Evolutionary conservation across 2,113 vertebrate species (phyloP).

Genomic region (Malurus alboscapulatus): DNA sequence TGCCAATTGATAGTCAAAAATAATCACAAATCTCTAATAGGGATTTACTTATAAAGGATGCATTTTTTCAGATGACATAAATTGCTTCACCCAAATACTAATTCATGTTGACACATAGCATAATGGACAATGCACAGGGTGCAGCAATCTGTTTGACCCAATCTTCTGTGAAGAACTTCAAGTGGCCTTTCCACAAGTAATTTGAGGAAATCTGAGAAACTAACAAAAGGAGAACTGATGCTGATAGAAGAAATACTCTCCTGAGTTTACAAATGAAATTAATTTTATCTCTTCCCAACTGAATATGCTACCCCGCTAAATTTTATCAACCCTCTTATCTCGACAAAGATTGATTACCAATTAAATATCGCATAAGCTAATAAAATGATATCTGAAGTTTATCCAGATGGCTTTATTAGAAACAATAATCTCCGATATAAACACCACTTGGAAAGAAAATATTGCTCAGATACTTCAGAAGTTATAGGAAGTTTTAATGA

Average conservation of each 20-base stretch:
- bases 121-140: neutral
- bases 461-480: conserved; percentile 41
- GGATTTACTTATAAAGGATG: neutral
- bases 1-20: neutral
- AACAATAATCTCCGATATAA: conserved; percentile 14
- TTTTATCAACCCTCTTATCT: conserved; percentile 64
- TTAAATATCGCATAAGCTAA: conserved; percentile 50
- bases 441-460: conserved; percentile 22
- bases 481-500: conserved; percentile 17
- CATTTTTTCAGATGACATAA: neutral
- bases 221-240: neutral
- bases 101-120: neutral
- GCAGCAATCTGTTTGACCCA: neutral
- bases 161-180: neutral
- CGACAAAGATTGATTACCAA: conserved; percentile 63
- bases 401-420: conserved; percentile 65
- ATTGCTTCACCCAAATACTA: neutral
- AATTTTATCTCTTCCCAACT: conserved; percentile 47
- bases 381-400: conserved; percentile 57
- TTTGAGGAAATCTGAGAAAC: neutral
- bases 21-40: neutral
- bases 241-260: neutral
- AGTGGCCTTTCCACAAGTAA: neutral
- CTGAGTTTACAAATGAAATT: conserved; percentile 42
- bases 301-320: conserved; percentile 39